Conservation (phyloP, 2,113 vertebrate genomes). For the Baryphthengus martii region DNA sequence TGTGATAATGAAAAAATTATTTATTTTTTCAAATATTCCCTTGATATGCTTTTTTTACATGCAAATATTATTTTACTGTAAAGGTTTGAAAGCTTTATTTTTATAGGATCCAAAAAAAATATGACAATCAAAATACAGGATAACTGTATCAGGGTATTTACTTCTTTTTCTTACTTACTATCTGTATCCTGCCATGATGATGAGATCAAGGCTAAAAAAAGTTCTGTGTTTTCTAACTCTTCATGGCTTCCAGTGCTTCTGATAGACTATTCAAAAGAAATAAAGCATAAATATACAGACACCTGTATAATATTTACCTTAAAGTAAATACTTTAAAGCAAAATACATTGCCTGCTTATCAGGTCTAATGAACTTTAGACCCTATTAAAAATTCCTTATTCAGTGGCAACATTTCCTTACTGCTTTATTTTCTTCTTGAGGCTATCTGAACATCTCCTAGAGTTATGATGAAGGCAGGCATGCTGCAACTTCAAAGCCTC, state of each 20-base stretch:
- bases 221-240: constrained; percentile 83
- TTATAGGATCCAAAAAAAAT: background rate
- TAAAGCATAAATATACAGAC: background rate
- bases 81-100: background rate
- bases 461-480: background rate
- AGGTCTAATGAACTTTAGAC: background rate
- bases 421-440: background rate
- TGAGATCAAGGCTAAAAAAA: constrained; percentile 78
- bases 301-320: background rate
- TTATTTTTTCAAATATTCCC: background rate
- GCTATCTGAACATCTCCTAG: background rate
- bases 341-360: background rate
- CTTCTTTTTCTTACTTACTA: constrained; percentile 64
- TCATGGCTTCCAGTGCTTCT: constrained; percentile 64
- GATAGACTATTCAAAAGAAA: constrained; percentile 56
- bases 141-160: background rate
- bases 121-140: background rate
- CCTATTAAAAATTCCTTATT: background rate
- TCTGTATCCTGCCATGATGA: background rate
- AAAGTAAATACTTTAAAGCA: background rate
- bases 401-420: background rate
- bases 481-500: background rate
- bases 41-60: background rate
- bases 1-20: background rate
- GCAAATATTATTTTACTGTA: background rate